phyloP scores from a whole-genome alignment of 2,797 vertebrate genomes.

The Rhinoraja longicauda region DNA sequence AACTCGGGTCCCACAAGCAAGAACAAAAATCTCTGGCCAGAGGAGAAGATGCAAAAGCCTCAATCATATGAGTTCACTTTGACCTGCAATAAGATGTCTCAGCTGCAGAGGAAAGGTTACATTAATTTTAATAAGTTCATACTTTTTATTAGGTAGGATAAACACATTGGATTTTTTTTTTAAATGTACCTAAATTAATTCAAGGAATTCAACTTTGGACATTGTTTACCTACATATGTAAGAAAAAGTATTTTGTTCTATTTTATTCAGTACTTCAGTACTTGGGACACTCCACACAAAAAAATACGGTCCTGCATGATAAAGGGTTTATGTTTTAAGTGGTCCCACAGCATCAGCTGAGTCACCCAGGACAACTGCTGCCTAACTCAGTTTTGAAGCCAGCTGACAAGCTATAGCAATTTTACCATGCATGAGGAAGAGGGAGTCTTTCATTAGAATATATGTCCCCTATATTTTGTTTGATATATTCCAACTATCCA shows the following conservation, averaged over 20 bases:
- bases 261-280: background rate
- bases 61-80: background rate
- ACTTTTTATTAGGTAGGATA: background rate
- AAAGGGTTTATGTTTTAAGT: background rate
- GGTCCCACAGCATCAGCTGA: background rate
- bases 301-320: background rate
- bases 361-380: conserved; percentile 4
- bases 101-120: background rate
- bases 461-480: background rate
- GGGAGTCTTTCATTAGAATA: background rate
- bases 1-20: conserved; percentile 47
- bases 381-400: background rate
- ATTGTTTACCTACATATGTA: background rate
- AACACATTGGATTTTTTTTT: background rate
- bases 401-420: background rate
- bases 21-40: background rate
- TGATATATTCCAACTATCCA: background rate
- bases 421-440: background rate
- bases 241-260: background rate
- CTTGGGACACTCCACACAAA: background rate
- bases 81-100: background rate
- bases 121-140: background rate
- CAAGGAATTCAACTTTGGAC: background rate
- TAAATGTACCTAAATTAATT: background rate
- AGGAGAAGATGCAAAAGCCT: background rate